Conservation (phyloP, 2,113 vertebrate genomes). For the Choloepus hoffmanni region DNA sequence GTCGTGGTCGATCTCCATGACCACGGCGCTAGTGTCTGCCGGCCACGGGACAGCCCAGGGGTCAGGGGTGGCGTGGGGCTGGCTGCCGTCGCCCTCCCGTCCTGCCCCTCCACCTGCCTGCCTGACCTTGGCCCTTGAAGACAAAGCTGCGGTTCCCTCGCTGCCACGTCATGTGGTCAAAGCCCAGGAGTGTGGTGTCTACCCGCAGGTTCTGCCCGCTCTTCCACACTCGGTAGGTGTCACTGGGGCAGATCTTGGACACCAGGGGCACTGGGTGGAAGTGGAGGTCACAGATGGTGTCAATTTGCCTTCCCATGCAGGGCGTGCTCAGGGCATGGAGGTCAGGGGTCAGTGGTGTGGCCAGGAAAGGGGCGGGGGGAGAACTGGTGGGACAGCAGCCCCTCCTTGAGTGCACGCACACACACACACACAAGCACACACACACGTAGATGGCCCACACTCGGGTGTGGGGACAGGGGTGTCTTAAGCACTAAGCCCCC, state of each 20-base stretch:
- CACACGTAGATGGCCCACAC: neutral
- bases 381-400: neutral
- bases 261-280: constrained; percentile 93
- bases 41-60: neutral
- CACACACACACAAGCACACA: neutral
- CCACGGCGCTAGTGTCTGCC: constrained; percentile 94
- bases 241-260: constrained; percentile 98
- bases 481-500: neutral
- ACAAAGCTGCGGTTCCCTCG: constrained; percentile 97
- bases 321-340: neutral
- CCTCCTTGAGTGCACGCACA: neutral
- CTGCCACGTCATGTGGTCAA: constrained; percentile 99
- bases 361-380: neutral
- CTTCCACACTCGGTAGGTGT: constrained; percentile 99
- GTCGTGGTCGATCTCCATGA: constrained; percentile 99
- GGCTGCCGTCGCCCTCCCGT: neutral
- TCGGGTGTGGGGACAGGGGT: neutral
- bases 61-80: neutral
- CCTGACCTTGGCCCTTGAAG: constrained; percentile 96
- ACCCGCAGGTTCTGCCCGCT: constrained; percentile 97
- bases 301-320: neutral
- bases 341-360: neutral
- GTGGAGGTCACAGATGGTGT: constrained; percentile 19
- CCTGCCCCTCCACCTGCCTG: neutral
- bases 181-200: constrained; percentile 97